phyloP scores from a whole-genome alignment of 1,140 invertebrate species.

The Trissolcus basalis region DNA sequence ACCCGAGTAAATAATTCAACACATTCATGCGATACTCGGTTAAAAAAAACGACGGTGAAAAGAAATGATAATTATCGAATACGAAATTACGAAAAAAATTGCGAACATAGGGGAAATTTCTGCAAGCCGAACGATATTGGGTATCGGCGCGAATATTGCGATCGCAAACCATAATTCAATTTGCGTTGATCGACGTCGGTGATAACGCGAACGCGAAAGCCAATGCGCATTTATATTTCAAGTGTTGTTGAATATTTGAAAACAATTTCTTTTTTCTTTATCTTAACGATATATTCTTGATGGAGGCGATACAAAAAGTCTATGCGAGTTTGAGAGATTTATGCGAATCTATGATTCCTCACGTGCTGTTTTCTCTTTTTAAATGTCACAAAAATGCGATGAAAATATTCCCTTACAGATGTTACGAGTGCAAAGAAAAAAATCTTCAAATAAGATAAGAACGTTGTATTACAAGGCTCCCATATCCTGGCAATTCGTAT shows the following conservation, averaged over 20 bases:
- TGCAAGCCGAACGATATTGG: conserved; percentile 28
- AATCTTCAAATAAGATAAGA: neutral
- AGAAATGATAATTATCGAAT: neutral
- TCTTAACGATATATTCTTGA: conserved; percentile 12
- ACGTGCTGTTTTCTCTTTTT: too few relatives aligned
- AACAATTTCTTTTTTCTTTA: conserved; percentile 7
- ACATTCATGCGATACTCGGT: conserved; percentile 1
- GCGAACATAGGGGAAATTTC: conserved; percentile 22
- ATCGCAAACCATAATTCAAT: conserved; percentile 45
- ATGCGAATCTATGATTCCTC: too few relatives aligned
- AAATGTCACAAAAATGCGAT: conserved; percentile 1
- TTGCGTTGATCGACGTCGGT: conserved; percentile 35
- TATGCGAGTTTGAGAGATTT: neutral
- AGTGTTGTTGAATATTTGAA: conserved; percentile 21
- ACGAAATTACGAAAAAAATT: conserved; percentile 6
- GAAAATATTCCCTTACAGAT: neutral
- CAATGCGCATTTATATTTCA: conserved; percentile 28
- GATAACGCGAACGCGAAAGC: conserved; percentile 53
- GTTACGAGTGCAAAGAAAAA: neutral
- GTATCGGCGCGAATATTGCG: conserved; percentile 34
- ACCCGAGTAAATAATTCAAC: neutral
- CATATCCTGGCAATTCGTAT: too few relatives aligned
- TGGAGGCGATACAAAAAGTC: conserved; percentile 7
- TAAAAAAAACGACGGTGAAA: conserved; percentile 10
- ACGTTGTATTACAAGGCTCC: too few relatives aligned